Base-by-base conservation (phyloP, 2,888 invertebrate genomes). In the Rhamphomyia laevipes region DNA sequence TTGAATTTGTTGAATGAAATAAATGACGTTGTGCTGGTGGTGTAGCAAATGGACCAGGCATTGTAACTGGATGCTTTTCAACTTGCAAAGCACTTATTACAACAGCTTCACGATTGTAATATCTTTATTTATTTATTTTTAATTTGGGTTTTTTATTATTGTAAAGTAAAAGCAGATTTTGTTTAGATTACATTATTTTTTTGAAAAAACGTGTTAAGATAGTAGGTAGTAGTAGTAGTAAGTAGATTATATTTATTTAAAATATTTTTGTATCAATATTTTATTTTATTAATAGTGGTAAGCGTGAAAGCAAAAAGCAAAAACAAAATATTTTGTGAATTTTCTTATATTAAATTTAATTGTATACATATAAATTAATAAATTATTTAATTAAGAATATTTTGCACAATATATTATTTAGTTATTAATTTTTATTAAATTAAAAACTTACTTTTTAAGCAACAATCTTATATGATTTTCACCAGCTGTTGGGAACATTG, bases 71-170 rank as follows among this genome's bases (percentile, higher is more conserved):
- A 73, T 90, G 84, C 70, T 91, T 92, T 70, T 92, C 92, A 58
- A 92, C 90, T 76, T 92, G 90, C 52, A 93, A 77, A 47, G 92
- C 91, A 68, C 91, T 91, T 72, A 92, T 87, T 51, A 92, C 92
- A 57, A 93, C 84, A 51, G 91, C 90, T 71, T 91, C 89, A 57
- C 92, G 82, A 69, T 89, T 89, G 74, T 92, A 89, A 73, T 92
- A 92, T 73, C 92, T 92, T 71, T n/a, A n/a, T n/a, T 62, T 27
- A n/a, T n/a, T 37, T 42, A 7, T 33, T 40, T 31, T 38, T 30
- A 50, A 31, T 41, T 42, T 30, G n/a, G n/a, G n/a, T n/a, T n/a
- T n/a, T n/a, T n/a, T n/a, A n/a, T 31, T 44, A 17, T 12, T 31
- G 41, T 27, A 30, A 11, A 17, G 9, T 33, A 15, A 7, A 13